Evolutionary conservation across 2,113 vertebrate species (phyloP).

Genomic region (Nothocercus nigrocapillus): DNA sequence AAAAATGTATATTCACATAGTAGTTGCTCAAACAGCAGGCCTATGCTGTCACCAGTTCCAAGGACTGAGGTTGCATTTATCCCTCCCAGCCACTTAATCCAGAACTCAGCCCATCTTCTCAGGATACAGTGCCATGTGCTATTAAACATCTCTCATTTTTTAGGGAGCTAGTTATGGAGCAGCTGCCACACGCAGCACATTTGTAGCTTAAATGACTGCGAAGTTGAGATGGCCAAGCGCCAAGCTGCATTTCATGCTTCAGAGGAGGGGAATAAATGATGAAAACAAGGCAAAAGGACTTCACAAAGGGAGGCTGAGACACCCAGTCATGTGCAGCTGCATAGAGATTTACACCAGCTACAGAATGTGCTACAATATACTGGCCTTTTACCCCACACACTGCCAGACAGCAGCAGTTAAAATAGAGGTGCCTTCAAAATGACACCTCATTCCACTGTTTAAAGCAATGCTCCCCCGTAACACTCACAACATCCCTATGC

Average conservation of each 20-base stretch:
- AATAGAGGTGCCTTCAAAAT: constrained; percentile 33
- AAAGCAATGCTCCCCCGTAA: not conserved
- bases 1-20: not conserved
- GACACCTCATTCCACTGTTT: not conserved
- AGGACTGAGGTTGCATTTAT: not conserved
- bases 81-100: not conserved
- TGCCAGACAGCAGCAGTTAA: not conserved
- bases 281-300: constrained; percentile 61
- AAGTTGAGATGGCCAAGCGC: constrained; percentile 60
- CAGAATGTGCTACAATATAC: constrained; percentile 65
- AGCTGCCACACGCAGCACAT: constrained; percentile 66
- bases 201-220: constrained; percentile 57
- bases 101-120: not conserved
- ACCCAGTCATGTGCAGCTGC: constrained; percentile 64
- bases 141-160: constrained; percentile 12
- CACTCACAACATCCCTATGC: not conserved
- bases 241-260: constrained; percentile 71
- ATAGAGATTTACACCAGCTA: constrained; percentile 57
- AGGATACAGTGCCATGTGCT: not conserved
- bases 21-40: not conserved
- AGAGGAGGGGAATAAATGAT: constrained; percentile 68
- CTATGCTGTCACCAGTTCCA: not conserved
- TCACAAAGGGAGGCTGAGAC: constrained; percentile 61
- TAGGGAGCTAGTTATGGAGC: not conserved
- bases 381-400: constrained; percentile 55